A percentile compares a stretch with the other conserved stretches of the same genome.
These are phyloP conservation scores for Zaprionus vittiger DNA, from an alignment of 1,140 invertebrate genomes.

Conservation along the genomic window DNA sequence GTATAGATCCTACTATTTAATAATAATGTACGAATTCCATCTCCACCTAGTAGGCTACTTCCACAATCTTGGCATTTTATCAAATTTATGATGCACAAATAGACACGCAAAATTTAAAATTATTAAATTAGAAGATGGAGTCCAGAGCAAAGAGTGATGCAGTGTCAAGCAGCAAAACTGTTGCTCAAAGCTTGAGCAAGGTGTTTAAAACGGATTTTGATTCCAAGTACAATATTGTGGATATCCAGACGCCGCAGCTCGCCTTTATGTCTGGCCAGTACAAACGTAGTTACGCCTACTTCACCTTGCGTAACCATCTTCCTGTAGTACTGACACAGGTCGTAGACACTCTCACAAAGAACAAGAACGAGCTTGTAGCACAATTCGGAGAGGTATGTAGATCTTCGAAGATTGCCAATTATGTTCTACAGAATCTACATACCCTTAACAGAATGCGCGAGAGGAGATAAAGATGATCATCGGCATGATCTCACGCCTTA, in stretches of 20 bases:
- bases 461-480: constrained; percentile 92
- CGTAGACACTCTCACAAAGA: constrained; percentile 92
- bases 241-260: constrained; percentile 64
- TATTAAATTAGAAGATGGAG: constrained; percentile 21
- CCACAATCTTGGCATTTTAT: not conserved
- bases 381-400: constrained; percentile 88
- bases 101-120: constrained; percentile 6
- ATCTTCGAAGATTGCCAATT: not conserved
- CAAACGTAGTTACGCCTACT: constrained; percentile 92
- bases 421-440: constrained; percentile 31
- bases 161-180: not conserved
- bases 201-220: constrained; percentile 70
- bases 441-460: constrained; percentile 84
- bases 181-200: constrained; percentile 13
- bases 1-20: constrained; percentile 20
- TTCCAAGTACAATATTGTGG: constrained; percentile 77
- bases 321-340: constrained; percentile 96
- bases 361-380: constrained; percentile 89
- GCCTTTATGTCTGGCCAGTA: constrained; percentile 68
- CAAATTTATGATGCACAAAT: constrained; percentile 18
- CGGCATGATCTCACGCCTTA: constrained; percentile 92
- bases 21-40: not conserved
- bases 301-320: constrained; percentile 92
- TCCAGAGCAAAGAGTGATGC: constrained; percentile 11
- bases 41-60: constrained; percentile 23